Evolutionary conservation across 2,113 vertebrate species (phyloP), one percentile per base, ranked within the genome.

Genomic region (Dolichallabes microphthalmus): DNA sequence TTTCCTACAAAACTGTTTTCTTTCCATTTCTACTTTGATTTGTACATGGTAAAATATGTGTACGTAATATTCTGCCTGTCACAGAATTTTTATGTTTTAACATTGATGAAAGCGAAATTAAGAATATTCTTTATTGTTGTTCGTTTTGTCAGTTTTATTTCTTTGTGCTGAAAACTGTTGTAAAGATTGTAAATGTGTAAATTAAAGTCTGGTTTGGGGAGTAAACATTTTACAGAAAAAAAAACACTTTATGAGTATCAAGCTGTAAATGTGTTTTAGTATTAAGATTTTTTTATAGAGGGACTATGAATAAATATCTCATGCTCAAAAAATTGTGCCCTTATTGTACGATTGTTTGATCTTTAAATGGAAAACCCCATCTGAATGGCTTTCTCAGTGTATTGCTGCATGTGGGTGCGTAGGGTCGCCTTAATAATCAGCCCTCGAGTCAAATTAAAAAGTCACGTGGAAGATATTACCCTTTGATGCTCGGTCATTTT

Each of bases 251-350:
- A 94, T 94, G 93, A 94, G 92, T 94, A 93, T 92, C 92, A 93
- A 91, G 93, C 93, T 94, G 95, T 96, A 95, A 95, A 95, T 93
- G 91, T 94, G 92, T 93, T 95, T 95, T 94, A 95, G 94, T 95
- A 95, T 94, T 91, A 94, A 94, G 90, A 94, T 95, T 95, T 97
- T 83, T 89, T 95, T 95, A 95, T 95, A 91, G 91, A 94, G 92
- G 88, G 94, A 92, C 94, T 94, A 94, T 93, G 90, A 95, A 95
- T 95, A 95, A 95, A 96, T 94, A 93, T 94, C 45, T 45, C 93
- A 94, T 90, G 92, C 58, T 22, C 61, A 81, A 77, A 82, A 20
- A 53, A 30, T 35, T 39, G n/a, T 80, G 83, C 32, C 30, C 22
- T 82, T 27, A 50, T 39, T 84, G 77, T n/a, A 58, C 45, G 13